Evolutionary conservation across 1,140 invertebrate genomes (phyloP), one percentile per base, ranked within the genome.

Genomic region (Halyomorpha halys): DNA sequence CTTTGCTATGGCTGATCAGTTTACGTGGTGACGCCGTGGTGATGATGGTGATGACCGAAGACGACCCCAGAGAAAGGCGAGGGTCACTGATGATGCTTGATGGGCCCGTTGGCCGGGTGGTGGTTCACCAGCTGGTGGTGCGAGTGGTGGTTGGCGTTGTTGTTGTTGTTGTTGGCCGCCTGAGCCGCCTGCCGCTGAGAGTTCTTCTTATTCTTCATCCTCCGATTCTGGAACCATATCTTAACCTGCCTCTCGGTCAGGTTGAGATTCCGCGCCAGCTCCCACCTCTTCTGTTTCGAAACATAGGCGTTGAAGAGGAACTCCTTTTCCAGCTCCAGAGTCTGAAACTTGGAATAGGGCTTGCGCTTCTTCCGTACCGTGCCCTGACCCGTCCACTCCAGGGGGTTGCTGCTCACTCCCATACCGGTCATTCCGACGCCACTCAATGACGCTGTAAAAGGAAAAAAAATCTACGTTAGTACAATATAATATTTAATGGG

Each of bases 141-240:
- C 30, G 71, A 69, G 63, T 70, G 73, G 62, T 67, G 70, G 72
- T 83, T 85, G 72, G 81, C 84, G 73, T 81, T 84, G 70, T 82
- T 84, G 71, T 86, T 90, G 73, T 89, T 75, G 88, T 87, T 56
- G 21, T 21, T 85, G 62, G 83, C 80, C 69, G 85, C 82, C 72
- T 88, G 86, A 64, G 85, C 83, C 68, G 84, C 78, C 74, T 94
- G 91, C 68, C 92, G 80, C 76, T 95, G 91, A 54, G 84, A 91
- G 74, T 94, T 94, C 78, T 98, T 98, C 79, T 99, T 99, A 78
- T 95, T 97, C 79, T 99, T 99, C 97, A 99, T 99, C 65, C 96
- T 84, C 72, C 97, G 82, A 76, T 99, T 99, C 79, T 98, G 95
- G 77, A 97, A 97, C 87, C 86, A 89, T 73, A 90, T 90, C 76